phyloP scores from a whole-genome alignment of 2,888 invertebrate genomes.

The Drosophila parthenogenetica region DNA sequence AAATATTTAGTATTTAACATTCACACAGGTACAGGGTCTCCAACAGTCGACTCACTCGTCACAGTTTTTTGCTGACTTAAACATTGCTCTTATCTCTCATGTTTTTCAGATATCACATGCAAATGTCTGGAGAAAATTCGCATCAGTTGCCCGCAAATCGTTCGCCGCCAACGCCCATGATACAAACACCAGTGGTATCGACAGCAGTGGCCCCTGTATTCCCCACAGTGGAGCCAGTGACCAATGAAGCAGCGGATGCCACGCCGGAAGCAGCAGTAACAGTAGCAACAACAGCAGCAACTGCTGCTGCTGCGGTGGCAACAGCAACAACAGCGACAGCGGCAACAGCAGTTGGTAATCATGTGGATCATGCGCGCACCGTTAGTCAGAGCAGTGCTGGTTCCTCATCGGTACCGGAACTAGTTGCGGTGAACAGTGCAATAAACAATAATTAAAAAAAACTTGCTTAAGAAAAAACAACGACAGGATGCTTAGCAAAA shows the following conservation, averaged over 20 bases:
- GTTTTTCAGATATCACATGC: conserved; percentile 91
- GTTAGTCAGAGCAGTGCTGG: conserved; percentile 87
- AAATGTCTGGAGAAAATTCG: conserved; percentile 87
- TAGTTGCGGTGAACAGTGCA: conserved; percentile 76
- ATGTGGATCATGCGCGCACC: conserved; percentile 88
- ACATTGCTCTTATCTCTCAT: neutral
- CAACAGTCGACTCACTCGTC: too few species aligned
- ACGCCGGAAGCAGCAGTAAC: conserved; percentile 85
- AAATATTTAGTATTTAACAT: too few species aligned
- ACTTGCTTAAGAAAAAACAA: conserved; percentile 31
- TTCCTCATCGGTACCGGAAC: conserved; percentile 80
- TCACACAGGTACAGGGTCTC: conserved; percentile 1
- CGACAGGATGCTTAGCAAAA: conserved; percentile 24
- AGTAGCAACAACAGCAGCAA: conserved; percentile 83
- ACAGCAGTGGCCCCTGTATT: conserved; percentile 85
- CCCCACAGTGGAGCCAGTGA: conserved; percentile 66
- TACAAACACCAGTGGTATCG: conserved; percentile 88
- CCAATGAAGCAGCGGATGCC: conserved; percentile 42
- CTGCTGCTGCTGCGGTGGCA: conserved; percentile 41
- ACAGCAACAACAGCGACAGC: conserved; percentile 12
- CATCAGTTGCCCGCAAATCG: conserved; percentile 87
- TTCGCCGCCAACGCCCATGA: conserved; percentile 89
- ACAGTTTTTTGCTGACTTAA: neutral
- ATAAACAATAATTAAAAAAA: conserved; percentile 69
- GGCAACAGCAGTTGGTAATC: conserved; percentile 56